A percentile compares a stretch with the other conserved stretches of the same genome.
These are phyloP conservation scores for Loris lydekkerianus DNA, from an alignment of 2,797 vertebrate species.

Conservation along the genomic window DNA sequence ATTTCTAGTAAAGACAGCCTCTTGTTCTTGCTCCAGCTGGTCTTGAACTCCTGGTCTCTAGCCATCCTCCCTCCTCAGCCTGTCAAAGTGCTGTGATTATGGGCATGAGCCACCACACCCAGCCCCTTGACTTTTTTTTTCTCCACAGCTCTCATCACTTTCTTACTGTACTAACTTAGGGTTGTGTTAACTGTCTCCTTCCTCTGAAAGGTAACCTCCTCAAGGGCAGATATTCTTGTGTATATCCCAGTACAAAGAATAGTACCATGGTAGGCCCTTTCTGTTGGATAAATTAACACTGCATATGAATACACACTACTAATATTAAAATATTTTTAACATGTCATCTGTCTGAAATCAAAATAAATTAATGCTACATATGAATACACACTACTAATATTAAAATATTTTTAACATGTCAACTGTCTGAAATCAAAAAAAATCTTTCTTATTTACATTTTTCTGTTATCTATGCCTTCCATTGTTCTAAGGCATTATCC, in stretches of 20 bases:
- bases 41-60: not conserved
- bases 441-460: not conserved
- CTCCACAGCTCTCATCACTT: not conserved
- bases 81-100: not conserved
- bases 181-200: not conserved
- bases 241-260: not conserved
- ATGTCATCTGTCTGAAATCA: not conserved
- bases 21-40: too few relatives aligned
- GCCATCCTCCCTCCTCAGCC: not conserved
- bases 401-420: not conserved
- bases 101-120: accelerated
- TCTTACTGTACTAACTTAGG: not conserved
- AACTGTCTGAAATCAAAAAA: not conserved
- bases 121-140: not conserved
- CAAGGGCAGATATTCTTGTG: not conserved
- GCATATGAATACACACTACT: too few relatives aligned
- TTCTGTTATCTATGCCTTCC: not conserved
- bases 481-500: not conserved
- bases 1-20: too few relatives aligned
- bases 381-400: too few relatives aligned
- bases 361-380: not conserved
- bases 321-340: not conserved
- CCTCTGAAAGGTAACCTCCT: not conserved
- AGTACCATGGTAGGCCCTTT: not conserved
- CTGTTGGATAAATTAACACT: not conserved